A percentile compares a stretch with the other conserved stretches of the same genome.
Conservation (phyloP, 2,888 invertebrate species). For the Eumerus sabulonum region DNA sequence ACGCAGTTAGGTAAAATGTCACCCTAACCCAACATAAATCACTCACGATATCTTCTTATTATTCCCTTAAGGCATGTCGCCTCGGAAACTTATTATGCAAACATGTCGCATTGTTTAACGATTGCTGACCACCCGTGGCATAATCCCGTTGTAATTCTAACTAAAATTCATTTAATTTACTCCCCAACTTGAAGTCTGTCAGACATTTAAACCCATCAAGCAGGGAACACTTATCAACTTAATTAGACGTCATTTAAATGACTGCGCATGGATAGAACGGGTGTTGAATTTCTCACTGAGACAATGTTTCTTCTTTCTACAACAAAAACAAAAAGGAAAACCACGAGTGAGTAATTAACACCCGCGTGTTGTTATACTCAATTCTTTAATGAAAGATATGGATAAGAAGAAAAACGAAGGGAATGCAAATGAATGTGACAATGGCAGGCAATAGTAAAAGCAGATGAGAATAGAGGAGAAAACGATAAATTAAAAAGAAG, state of each 20-base stretch:
- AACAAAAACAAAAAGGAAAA: conserved; percentile 10
- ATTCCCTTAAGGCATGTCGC: conserved; percentile 1
- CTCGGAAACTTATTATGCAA: background rate
- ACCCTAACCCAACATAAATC: conserved; percentile 38
- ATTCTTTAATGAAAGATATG: conserved; percentile 7
- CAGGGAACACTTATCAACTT: conserved; percentile 46
- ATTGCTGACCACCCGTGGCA: conserved; percentile 46
- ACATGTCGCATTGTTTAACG: conserved; percentile 33
- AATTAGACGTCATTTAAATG: conserved; percentile 51
- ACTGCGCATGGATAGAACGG: conserved; percentile 5
- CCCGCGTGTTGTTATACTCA: conserved; percentile 14
- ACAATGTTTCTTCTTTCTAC: conserved; percentile 13
- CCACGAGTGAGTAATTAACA: conserved; percentile 53
- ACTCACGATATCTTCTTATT: background rate
- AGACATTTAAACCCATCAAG: conserved; percentile 21
- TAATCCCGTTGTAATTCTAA: conserved; percentile 55
- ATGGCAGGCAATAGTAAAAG: conserved; percentile 15
- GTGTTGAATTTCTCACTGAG: conserved; percentile 25
- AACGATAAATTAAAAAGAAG: background rate
- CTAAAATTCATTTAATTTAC: conserved; percentile 35
- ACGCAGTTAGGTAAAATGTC: conserved; percentile 33
- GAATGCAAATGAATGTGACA: conserved; percentile 58
- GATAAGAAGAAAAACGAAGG: background rate
- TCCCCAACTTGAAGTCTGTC: conserved; percentile 7
- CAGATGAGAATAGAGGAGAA: background rate